Conservation (phyloP, 53 echinoderm and acorn worm species). For the Mesocentrotus franciscanus region DNA sequence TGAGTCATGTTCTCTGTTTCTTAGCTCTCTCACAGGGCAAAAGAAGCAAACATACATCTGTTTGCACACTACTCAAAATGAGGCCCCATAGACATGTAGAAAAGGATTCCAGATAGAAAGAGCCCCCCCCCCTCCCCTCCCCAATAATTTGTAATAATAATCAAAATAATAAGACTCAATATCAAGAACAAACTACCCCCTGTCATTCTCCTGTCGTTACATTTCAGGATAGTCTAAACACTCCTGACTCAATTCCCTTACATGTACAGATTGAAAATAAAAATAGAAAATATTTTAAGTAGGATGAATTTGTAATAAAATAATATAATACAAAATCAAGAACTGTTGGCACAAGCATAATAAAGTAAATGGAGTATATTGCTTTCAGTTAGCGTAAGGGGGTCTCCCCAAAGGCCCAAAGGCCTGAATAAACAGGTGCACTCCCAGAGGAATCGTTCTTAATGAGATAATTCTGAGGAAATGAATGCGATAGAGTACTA, state of each 20-base stretch:
- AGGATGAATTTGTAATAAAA: neutral
- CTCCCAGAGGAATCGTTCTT: conserved; percentile 18
- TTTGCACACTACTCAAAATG: neutral
- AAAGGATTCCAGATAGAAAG: neutral
- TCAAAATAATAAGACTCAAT: too few relatives aligned
- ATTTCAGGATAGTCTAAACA: neutral
- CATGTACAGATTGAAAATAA: too few relatives aligned
- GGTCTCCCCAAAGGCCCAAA: neutral
- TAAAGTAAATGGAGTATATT: neutral
- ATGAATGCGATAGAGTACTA: neutral
- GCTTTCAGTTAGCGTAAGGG: neutral
- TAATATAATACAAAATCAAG: neutral
- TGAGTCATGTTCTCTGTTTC: neutral
- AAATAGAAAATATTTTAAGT: neutral
- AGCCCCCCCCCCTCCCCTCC: neutral
- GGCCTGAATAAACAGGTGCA: neutral
- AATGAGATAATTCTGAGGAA: conserved; percentile 24
- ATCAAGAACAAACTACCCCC: neutral
- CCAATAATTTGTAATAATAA: too few relatives aligned
- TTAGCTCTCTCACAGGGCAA: neutral
- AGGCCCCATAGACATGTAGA: neutral
- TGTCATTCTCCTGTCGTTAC: neutral
- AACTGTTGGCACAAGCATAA: neutral
- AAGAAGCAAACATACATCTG: neutral
- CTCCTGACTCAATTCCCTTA: neutral